Base-by-base conservation (phyloP, 2,888 invertebrate genomes). In the Cryptus armator region DNA sequence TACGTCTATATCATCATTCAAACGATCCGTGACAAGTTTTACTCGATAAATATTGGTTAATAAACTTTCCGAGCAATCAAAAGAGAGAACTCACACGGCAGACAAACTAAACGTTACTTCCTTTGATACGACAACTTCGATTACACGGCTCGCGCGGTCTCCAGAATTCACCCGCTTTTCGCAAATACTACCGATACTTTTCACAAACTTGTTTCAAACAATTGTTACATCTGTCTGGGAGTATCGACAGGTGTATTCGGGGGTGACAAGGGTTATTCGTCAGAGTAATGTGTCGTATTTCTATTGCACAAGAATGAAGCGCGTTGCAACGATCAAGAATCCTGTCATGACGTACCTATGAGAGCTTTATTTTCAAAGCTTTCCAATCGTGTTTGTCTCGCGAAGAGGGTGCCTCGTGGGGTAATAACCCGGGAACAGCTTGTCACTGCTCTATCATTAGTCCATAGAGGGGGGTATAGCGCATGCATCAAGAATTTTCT, bases 361-460 rank as follows among this genome's bases (percentile, higher is more conserved):
- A 29, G 62, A 75, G 62, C 51, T 56, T 46, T 48, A 32, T 64
- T 64, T 64, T 48, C 74, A 16, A 51, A 32, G 24, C 19, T n/a
- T 10, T 6, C 48, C 16, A 16, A 53, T 66, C 37, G 66, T 2
- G n/a, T 12, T 46, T 51, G 44, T 6, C 19, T 32, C 29, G 48
- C 12, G 29, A 37, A 29, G 44, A 29, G 29, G 53, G 37, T 71
- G 70, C 37, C 24, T 43, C 14, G 37, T 10, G 7, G 14, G 6
- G 44, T 62, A 53, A 70, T 70, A 81, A 84, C 70, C 64, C 79
- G 51, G 37, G 77, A 76, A 70, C 56, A 46, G 62, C 81, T 70
- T 83, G 86, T 86, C 86, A 85, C 75, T 84, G 77, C 80, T 80
- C 86, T 86, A 77, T 86, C 84, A 86, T 85, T 85, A 75, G 37